Evolutionary conservation across 2,888 invertebrate species (phyloP).

Genomic region (Nyleta sp.): DNA sequence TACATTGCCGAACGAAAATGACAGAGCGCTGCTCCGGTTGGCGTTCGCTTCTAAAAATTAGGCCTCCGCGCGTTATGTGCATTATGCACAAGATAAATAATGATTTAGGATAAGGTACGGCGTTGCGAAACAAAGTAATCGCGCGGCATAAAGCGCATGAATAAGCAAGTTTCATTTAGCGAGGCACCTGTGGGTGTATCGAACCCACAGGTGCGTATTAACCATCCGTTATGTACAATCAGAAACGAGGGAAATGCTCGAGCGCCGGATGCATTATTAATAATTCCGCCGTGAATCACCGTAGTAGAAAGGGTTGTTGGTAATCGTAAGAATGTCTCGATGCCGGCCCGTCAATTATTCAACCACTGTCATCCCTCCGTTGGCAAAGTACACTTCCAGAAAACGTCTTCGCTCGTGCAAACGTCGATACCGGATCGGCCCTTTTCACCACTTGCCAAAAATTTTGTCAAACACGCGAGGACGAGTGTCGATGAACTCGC

Average conservation of each 20-base stretch:
- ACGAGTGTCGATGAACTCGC: constrained; percentile 54
- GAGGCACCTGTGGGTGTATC: constrained; percentile 60
- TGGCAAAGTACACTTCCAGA: constrained; percentile 67
- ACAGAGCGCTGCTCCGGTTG: too few species aligned
- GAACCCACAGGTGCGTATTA: constrained; percentile 63
- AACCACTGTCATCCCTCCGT: constrained; percentile 76
- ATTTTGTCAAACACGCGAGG: constrained; percentile 52
- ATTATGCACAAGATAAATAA: constrained; percentile 42
- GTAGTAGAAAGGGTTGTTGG: constrained; percentile 73
- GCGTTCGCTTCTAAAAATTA: constrained; percentile 21
- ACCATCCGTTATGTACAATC: constrained; percentile 71
- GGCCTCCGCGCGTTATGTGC: not conserved
- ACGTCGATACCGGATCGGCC: constrained; percentile 27
- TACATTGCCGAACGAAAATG: constrained; percentile 35
- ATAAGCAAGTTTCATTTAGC: constrained; percentile 62
- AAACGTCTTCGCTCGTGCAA: constrained; percentile 64
- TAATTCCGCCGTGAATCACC: constrained; percentile 74
- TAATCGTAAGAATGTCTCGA: constrained; percentile 79
- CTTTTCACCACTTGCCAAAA: constrained; percentile 55
- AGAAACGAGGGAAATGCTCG: constrained; percentile 73
- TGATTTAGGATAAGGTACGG: constrained; percentile 46
- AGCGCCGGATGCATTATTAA: constrained; percentile 74
- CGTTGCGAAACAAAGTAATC: constrained; percentile 60
- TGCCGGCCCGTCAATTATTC: constrained; percentile 76
- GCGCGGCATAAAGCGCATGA: constrained; percentile 58